Conservation (phyloP, 1,140 invertebrate genomes). For the Achroia grisella region DNA sequence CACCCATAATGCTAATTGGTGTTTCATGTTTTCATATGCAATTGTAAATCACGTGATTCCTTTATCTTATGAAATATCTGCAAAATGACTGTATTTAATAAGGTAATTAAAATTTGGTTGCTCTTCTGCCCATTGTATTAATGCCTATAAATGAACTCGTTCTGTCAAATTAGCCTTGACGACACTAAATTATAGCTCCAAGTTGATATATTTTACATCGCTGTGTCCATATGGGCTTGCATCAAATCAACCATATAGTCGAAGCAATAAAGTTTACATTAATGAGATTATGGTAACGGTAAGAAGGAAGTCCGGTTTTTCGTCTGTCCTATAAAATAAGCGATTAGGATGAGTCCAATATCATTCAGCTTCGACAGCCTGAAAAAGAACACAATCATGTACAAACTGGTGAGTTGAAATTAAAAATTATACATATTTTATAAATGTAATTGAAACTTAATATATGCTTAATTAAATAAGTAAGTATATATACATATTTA, state of each 20-base stretch:
- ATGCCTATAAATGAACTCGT: neutral
- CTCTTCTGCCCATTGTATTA: too few species aligned
- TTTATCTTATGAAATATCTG: too few species aligned
- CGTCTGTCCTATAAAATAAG: neutral
- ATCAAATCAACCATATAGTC: neutral
- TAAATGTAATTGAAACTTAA: too few species aligned
- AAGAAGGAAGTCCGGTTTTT: neutral
- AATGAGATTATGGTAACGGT: neutral
- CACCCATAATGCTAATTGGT: too few species aligned
- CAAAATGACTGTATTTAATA: too few species aligned
- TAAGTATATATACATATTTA: too few species aligned
- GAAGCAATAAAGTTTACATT: neutral
- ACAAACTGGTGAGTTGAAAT: slow-evolving; percentile 1
- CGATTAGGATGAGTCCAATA: neutral
- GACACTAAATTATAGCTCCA: neutral
- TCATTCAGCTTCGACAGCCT: slow-evolving; percentile 1
- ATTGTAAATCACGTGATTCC: too few species aligned
- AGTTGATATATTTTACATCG: neutral
- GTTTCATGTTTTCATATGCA: too few species aligned
- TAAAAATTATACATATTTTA: too few species aligned
- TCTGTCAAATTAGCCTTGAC: slow-evolving; percentile 3
- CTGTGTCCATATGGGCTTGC: neutral
- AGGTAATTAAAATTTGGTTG: too few species aligned
- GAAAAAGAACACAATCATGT: neutral
- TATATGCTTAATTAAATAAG: too few species aligned